A percentile compares a stretch with the other conserved stretches of the same genome.
These are phyloP conservation scores for Glyphotaelius pellucidus DNA, from an alignment of 2,888 invertebrate genomes.

Conservation along the genomic window DNA sequence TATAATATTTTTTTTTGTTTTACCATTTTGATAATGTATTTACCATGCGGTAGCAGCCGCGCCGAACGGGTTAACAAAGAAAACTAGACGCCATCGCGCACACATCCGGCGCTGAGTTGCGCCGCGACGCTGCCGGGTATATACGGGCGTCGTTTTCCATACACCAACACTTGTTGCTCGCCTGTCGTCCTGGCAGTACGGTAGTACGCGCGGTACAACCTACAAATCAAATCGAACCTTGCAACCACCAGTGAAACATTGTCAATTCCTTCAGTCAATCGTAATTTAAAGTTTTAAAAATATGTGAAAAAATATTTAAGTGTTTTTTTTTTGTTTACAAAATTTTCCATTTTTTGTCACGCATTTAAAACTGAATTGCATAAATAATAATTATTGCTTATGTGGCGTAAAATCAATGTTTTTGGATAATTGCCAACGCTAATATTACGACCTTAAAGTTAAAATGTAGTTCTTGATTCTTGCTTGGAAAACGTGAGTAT, in stretches of 20 bases:
- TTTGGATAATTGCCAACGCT: neutral
- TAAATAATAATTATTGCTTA: neutral
- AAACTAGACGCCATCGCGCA: neutral
- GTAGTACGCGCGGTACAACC: neutral
- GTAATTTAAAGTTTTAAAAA: too few relatives aligned
- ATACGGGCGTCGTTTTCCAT: neutral
- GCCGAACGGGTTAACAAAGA: neutral
- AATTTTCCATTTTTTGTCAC: neutral
- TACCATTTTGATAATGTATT: neutral
- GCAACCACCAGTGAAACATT: neutral
- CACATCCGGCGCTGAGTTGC: slow-evolving; percentile 6
- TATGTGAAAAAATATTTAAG: too few relatives aligned
- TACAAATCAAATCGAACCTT: neutral
- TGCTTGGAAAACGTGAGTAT: neutral
- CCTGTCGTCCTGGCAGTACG: neutral
- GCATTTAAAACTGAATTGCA: neutral
- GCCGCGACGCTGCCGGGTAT: slow-evolving; percentile 18
- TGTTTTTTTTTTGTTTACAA: neutral
- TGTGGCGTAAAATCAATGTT: neutral
- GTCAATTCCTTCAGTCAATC: neutral
- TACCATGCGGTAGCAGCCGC: neutral
- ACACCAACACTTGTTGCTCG: slow-evolving; percentile 44
- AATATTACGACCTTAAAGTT: neutral
- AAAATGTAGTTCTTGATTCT: neutral
- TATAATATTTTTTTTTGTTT: too few relatives aligned